A percentile compares a stretch with the other conserved stretches of the same genome.
phyloP scores from a whole-genome alignment of 1,140 invertebrate genomes.

The Drosophila oshimai region DNA sequence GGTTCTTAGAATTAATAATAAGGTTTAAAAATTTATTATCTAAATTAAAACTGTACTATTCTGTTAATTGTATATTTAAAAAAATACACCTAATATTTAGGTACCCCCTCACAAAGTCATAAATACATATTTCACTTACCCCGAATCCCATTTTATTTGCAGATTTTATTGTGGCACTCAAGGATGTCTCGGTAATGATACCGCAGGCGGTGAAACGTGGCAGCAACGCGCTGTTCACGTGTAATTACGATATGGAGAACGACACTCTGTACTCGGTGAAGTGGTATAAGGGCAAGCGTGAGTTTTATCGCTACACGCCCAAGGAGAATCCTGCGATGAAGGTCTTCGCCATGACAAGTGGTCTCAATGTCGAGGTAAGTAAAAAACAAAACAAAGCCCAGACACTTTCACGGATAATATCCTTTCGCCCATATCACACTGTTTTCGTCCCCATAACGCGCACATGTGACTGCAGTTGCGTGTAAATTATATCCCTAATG shows the following conservation, averaged over 20 bases:
- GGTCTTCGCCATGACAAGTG: slow-evolving; percentile 85
- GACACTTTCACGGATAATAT: background rate
- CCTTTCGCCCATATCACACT: background rate
- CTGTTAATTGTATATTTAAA: background rate
- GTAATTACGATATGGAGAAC: slow-evolving; percentile 90
- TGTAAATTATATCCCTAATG: slow-evolving; percentile 79
- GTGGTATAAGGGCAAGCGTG: slow-evolving; percentile 89
- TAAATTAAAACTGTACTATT: too few species aligned
- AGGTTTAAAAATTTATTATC: too few species aligned
- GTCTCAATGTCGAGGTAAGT: slow-evolving; percentile 89
- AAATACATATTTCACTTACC: slow-evolving; percentile 28
- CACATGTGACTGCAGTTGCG: slow-evolving; percentile 71
- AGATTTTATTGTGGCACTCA: slow-evolving; percentile 84
- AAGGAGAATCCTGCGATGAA: slow-evolving; percentile 87
- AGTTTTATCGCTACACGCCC: slow-evolving; percentile 88
- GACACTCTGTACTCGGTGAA: slow-evolving; percentile 92
- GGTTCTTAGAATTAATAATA: too few species aligned
- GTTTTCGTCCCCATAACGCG: slow-evolving; percentile 55
- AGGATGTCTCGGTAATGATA: slow-evolving; percentile 87
- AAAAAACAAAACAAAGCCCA: background rate
- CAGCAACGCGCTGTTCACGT: slow-evolving; percentile 88
- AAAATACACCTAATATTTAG: slow-evolving; percentile 6
- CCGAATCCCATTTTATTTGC: slow-evolving; percentile 47
- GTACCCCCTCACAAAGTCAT: background rate
- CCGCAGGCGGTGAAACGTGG: slow-evolving; percentile 88